Conservation (phyloP, 2,113 vertebrate species). For the Erpornis zantholeuca region DNA sequence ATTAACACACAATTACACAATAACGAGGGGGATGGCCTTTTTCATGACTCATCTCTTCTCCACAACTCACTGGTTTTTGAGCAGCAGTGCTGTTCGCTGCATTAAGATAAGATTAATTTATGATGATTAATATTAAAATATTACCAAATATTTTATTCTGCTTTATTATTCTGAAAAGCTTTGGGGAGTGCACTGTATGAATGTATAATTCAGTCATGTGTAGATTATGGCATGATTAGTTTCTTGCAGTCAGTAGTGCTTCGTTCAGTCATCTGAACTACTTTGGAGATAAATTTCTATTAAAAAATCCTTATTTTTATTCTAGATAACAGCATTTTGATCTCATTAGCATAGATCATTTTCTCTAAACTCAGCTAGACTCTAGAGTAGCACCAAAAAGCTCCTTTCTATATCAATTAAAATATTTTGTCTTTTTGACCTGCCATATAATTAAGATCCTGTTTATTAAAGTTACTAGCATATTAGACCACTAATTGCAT, state of each 20-base stretch:
- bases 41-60: slow-evolving; percentile 5
- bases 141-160: slow-evolving; percentile 54
- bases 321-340: slow-evolving; percentile 61
- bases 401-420: slow-evolving; percentile 59
- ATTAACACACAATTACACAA: slow-evolving; percentile 17
- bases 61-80: slow-evolving; percentile 10
- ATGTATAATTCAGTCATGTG: neutral
- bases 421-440: slow-evolving; percentile 56
- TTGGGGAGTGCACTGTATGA: slow-evolving; percentile 12
- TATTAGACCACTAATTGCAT: slow-evolving; percentile 73
- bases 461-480: slow-evolving; percentile 69
- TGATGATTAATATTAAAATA: slow-evolving; percentile 64
- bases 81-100: neutral
- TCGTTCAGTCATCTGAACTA: slow-evolving; percentile 31
- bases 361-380: slow-evolving; percentile 57
- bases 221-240: slow-evolving; percentile 8
- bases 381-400: neutral
- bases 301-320: slow-evolving; percentile 63
- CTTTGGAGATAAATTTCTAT: slow-evolving; percentile 60
- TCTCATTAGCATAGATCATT: slow-evolving; percentile 66
- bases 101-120: slow-evolving; percentile 59
- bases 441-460: slow-evolving; percentile 65
- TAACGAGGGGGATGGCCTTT: neutral
- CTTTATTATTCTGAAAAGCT: slow-evolving; percentile 2
- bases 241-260: slow-evolving; percentile 22